Evolutionary conservation across 1,140 invertebrate species (phyloP).

Genomic region (Melanaphis sacchari): DNA sequence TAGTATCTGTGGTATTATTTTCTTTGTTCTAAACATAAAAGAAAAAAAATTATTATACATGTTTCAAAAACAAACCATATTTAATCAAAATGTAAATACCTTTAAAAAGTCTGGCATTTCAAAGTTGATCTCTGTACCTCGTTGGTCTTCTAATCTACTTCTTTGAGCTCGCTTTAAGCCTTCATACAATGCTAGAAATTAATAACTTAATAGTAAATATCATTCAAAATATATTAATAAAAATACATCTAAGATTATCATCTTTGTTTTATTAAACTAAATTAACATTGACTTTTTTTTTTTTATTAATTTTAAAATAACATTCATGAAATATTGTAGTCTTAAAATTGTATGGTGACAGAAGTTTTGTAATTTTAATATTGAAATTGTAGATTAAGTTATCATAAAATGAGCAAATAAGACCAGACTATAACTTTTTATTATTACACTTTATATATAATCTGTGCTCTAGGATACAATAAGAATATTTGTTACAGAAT

Average conservation of each 20-base stretch:
- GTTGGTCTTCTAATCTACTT: constrained; percentile 79
- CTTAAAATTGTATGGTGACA: too few species aligned
- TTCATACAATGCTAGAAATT: constrained; percentile 72
- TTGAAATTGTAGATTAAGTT: not conserved
- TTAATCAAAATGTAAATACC: constrained; percentile 62
- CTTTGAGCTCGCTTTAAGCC: constrained; percentile 78
- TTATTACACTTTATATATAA: too few species aligned
- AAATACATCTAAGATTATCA: not conserved
- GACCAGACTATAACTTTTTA: too few species aligned
- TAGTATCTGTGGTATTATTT: constrained; percentile 20
- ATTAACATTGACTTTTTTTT: not conserved
- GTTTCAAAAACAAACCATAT: not conserved
- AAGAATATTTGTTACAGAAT: too few species aligned
- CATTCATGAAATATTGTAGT: too few species aligned
- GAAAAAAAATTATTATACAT: not conserved
- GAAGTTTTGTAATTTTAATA: not conserved
- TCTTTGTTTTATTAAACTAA: not conserved
- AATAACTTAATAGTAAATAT: not conserved
- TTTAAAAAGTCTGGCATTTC: constrained; percentile 82
- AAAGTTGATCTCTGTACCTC: constrained; percentile 82
- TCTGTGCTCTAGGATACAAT: too few species aligned
- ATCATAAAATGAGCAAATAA: not conserved
- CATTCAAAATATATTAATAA: not conserved
- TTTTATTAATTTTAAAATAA: too few species aligned
- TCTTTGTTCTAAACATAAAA: constrained; percentile 44